Evolutionary conservation across 2,888 invertebrate genomes (phyloP).

Genomic region (Aleiodes leptofemur): DNA sequence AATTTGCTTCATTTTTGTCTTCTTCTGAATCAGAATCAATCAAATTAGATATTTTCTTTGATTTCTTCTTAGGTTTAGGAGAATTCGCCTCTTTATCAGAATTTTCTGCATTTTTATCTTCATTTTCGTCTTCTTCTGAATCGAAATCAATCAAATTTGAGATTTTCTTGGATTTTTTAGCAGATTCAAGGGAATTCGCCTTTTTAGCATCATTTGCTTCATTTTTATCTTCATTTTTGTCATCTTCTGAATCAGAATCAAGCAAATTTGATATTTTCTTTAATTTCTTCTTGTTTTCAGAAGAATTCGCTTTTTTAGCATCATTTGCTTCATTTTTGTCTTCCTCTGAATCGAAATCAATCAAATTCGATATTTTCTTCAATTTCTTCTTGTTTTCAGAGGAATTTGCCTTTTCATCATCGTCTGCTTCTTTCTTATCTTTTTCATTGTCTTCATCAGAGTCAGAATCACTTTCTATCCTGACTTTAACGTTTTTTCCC

Average conservation of each 20-base stretch:
- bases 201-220: neutral
- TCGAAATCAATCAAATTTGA: conserved; percentile 61
- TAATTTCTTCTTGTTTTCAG: conserved; percentile 47
- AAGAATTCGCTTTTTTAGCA: too few species aligned
- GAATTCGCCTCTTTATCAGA: too few species aligned
- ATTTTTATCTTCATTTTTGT: conserved; percentile 19
- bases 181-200: neutral
- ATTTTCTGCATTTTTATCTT: neutral
- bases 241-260: conserved; percentile 62
- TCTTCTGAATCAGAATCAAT: conserved; percentile 63
- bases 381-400: conserved; percentile 48
- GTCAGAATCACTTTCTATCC: conserved; percentile 48
- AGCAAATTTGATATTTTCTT: conserved; percentile 55
- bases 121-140: conserved; percentile 53
- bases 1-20: neutral
- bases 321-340: neutral
- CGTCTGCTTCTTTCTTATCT: too few species aligned
- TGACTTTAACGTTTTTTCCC: conserved; percentile 9
- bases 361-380: conserved; percentile 53
- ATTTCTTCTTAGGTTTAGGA: conserved; percentile 46
- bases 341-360: conserved; percentile 63
- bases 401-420: too few species aligned
- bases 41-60: conserved; percentile 53
- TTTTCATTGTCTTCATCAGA: too few species aligned
- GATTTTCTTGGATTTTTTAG: conserved; percentile 54